Base-by-base conservation (phyloP, 1,140 invertebrate genomes). In the Drosophila albomicans region DNA sequence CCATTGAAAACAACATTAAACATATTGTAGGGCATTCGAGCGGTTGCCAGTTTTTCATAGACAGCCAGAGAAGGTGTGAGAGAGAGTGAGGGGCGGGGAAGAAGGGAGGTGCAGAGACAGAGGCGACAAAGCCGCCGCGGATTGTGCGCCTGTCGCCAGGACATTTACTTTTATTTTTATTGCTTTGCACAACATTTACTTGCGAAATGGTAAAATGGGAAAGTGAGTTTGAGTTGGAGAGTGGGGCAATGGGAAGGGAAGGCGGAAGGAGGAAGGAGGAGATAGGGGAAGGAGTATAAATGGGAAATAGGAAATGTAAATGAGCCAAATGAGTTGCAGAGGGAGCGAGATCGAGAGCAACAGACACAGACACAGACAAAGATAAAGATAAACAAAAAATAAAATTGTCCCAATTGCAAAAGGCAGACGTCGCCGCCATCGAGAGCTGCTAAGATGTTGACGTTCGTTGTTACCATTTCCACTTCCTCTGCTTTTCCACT, bases 331-430 rank as follows among this genome's bases (percentile, higher is more conserved):
- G 81, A 84, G 78, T 82, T 85, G 68, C 75, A 70, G 35, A 38
- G 35, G 10, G 35, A 25, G 35, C 32, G 32, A 32, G 5, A 32
- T 25, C 20, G 32, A 32, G 32, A 5, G 32, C 32, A 8, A 32
- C 32, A 32, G 32, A 32, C 5, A 32, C 32, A 32, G 32, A 32
- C 5, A 32, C 5, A 32, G 5, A 7, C 5, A 35, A 75, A 71
- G 81, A 71, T 73, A 54, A 77, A 85, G 78, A 84, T 84, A 84
- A 84, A 84, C 78, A 85, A 54, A 35, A 28, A 87, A 86, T 86
- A 79, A 68, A 82, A 86, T 87, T 87, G 82, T 86, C 63, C 82
- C 82, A 86, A 87, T 86, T 85, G 82, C 69, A 64, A 15, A 35
- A 58, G 54, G 56, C 25, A 73, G 75, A 57, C 56, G 58, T 7